Conservation (phyloP, 2,888 invertebrate genomes). For the Lutraria lutraria region DNA sequence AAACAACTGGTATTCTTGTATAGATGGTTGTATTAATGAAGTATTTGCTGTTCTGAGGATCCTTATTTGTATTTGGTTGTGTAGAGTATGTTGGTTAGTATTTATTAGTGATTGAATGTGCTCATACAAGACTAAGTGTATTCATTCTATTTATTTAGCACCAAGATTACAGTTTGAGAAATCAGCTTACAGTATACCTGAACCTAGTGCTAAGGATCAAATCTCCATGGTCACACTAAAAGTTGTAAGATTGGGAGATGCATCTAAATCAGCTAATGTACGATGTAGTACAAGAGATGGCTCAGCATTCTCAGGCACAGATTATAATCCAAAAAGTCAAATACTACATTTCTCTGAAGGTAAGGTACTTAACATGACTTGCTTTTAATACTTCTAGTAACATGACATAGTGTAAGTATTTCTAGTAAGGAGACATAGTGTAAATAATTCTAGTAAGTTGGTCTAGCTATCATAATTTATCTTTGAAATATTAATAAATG, state of each 20-base stretch:
- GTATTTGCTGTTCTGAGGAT: no score
- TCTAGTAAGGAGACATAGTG: no score
- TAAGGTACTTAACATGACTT: conserved; percentile 53
- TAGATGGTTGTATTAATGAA: no score
- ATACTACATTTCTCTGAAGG: conserved; percentile 84
- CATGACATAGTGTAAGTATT: no score
- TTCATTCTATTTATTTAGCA: conserved; percentile 67
- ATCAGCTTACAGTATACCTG: conserved; percentile 82
- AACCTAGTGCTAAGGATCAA: conserved; percentile 80
- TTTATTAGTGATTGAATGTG: background rate
- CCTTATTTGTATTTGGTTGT: no score
- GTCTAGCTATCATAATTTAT: no score
- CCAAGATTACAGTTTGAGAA: conserved; percentile 83
- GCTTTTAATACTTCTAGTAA: no score
- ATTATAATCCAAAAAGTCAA: conserved; percentile 85
- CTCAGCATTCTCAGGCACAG: conserved; percentile 85
- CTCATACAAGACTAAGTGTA: background rate
- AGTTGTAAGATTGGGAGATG: conserved; percentile 84
- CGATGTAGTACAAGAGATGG: conserved; percentile 86
- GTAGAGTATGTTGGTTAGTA: no score
- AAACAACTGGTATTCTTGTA: no score
- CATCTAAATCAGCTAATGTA: conserved; percentile 79
- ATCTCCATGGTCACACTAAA: conserved; percentile 77
- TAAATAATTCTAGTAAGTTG: no score
- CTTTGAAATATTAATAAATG: no score